Conservation (phyloP, 2,113 vertebrate genomes). For the Candoia aspera region DNA sequence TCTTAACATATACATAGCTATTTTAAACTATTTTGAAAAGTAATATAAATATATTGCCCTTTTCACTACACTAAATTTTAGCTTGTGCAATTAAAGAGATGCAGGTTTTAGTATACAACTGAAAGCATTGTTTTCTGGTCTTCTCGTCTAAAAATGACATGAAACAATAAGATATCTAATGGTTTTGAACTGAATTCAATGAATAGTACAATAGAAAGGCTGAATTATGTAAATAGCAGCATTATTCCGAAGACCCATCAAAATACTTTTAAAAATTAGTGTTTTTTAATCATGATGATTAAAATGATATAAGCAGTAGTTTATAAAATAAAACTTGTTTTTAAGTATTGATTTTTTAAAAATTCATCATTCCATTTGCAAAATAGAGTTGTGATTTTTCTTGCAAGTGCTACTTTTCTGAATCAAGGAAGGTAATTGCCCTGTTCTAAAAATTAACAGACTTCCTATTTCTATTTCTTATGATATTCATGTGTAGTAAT, state of each 20-base stretch:
- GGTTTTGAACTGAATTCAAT: slow-evolving; percentile 1
- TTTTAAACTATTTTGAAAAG: background rate
- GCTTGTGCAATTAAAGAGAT: background rate
- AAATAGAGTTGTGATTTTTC: slow-evolving; percentile 27
- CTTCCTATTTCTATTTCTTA: background rate
- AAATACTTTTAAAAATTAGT: slow-evolving; percentile 16
- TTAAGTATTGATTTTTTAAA: slow-evolving; percentile 23
- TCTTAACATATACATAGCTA: background rate
- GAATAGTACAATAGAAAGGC: slow-evolving; percentile 5
- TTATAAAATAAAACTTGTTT: slow-evolving; percentile 22
- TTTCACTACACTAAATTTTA: background rate
- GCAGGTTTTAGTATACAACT: background rate
- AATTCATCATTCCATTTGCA: slow-evolving; percentile 35
- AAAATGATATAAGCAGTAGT: slow-evolving; percentile 17
- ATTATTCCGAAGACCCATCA: slow-evolving; percentile 32
- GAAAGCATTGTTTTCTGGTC: slow-evolving; percentile 7
- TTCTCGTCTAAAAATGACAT: background rate
- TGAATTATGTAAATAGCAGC: slow-evolving; percentile 3
- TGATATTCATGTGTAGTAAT: background rate
- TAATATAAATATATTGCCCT: slow-evolving; percentile 12
- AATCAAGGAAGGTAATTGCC: slow-evolving; percentile 15
- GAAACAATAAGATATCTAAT: slow-evolving; percentile 32
- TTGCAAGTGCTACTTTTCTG: slow-evolving; percentile 34
- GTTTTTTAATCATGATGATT: too few species aligned
- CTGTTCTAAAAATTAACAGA: slow-evolving; percentile 7